A percentile compares a stretch with the other conserved stretches of the same genome.
Evolutionary conservation across 1,140 invertebrate species (phyloP).

Genomic region (Macrocentrus cingulum): DNA sequence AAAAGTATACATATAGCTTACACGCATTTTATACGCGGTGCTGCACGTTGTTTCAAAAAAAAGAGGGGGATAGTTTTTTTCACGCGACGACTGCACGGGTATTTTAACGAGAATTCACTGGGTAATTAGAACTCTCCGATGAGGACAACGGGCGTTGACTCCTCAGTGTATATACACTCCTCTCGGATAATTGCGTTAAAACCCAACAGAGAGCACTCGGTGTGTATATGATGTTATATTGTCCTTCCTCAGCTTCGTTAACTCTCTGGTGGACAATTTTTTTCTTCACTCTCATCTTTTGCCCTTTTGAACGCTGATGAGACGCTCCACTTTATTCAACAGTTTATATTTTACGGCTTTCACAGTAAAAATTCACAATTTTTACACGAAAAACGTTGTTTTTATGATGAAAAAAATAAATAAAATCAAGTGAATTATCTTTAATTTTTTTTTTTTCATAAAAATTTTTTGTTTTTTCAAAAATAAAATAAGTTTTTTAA

Average conservation of each 20-base stretch:
- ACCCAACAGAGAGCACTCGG: neutral
- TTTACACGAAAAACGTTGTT: neutral
- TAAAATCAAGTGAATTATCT: neutral
- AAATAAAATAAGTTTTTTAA: too few relatives aligned
- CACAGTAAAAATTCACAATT: neutral
- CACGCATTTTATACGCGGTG: too few relatives aligned
- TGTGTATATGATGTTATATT: neutral
- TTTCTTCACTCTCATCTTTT: neutral
- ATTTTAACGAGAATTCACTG: slow-evolving; percentile 53
- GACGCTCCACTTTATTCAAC: slow-evolving; percentile 13
- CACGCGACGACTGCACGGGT: slow-evolving; percentile 30
- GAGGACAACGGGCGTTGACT: slow-evolving; percentile 30
- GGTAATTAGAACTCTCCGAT: slow-evolving; percentile 48
- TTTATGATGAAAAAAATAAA: too few relatives aligned
- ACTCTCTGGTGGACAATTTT: slow-evolving; percentile 9
- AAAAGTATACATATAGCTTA: neutral
- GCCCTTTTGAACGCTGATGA: slow-evolving; percentile 7
- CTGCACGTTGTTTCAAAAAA: slow-evolving; percentile 7
- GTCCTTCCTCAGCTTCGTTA: slow-evolving; percentile 17
- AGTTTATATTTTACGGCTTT: neutral
- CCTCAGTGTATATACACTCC: too few relatives aligned
- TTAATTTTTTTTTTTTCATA: neutral
- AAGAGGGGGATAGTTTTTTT: slow-evolving; percentile 30
- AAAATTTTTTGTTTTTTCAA: too few relatives aligned
- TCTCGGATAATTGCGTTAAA: slow-evolving; percentile 28